Percentiles rank a stretch among this genome's conserved stretches.
These are phyloP conservation scores for Byasa hedistus DNA, from an alignment of 2,888 invertebrate species.

Conservation along the genomic window DNA sequence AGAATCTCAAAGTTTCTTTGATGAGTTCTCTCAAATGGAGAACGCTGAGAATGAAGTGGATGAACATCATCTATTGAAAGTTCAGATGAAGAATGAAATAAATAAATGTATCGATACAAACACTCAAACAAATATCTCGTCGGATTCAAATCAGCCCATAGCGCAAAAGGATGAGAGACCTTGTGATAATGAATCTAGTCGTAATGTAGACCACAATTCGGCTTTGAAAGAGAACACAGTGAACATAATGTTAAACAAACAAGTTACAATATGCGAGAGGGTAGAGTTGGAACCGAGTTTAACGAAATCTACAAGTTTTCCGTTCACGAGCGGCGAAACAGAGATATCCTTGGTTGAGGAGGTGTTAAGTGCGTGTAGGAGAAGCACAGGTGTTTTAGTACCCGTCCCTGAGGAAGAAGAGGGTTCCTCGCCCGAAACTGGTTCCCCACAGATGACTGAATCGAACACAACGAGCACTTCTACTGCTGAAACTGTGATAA, in stretches of 20 bases:
- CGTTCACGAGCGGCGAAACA: constrained; percentile 54
- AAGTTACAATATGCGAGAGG: constrained; percentile 47
- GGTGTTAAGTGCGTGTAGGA: constrained; percentile 68
- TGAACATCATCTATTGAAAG: constrained; percentile 65
- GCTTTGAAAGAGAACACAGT: constrained; percentile 69
- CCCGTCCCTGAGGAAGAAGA: constrained; percentile 84
- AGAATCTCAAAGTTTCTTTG: constrained; percentile 68
- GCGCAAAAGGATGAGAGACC: constrained; percentile 55
- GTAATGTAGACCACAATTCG: constrained; percentile 56
- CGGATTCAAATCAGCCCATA: constrained; percentile 47
- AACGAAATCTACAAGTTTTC: constrained; percentile 66
- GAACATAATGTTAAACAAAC: constrained; percentile 64
- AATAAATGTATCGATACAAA: constrained; percentile 66
- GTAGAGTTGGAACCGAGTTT: constrained; percentile 53
- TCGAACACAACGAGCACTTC: constrained; percentile 84
- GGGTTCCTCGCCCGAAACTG: constrained; percentile 72
- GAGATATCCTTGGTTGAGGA: constrained; percentile 73
- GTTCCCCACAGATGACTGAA: constrained; percentile 82
- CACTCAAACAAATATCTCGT: constrained; percentile 47
- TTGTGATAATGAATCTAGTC: constrained; percentile 62
- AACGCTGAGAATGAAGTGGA: constrained; percentile 71
- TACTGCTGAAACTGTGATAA: constrained; percentile 85
- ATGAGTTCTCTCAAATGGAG: constrained; percentile 60
- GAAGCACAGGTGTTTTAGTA: constrained; percentile 71
- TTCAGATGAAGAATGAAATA: constrained; percentile 74